These are phyloP conservation scores for Sarcophaga subvicina DNA, from an alignment of 2,888 invertebrate genomes.

Conservation along the genomic window DNA sequence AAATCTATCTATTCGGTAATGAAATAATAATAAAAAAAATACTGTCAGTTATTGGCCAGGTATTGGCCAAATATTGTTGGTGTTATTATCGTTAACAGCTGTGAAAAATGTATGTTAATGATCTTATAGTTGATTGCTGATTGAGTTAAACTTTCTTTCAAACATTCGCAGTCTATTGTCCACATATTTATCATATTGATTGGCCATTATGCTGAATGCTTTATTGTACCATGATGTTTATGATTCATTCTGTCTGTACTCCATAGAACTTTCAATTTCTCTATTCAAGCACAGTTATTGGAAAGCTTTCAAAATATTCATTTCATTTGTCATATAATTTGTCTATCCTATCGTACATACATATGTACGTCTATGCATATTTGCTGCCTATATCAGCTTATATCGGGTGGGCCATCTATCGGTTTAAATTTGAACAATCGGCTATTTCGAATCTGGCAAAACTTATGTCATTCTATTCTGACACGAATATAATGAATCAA, in stretches of 20 bases:
- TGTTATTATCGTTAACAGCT: neutral
- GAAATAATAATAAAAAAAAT: neutral
- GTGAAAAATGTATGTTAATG: constrained; percentile 26
- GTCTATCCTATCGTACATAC: neutral
- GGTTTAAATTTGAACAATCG: no score
- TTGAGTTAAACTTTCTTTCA: neutral
- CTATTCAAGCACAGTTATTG: neutral
- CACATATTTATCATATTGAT: neutral
- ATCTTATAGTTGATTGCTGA: constrained; percentile 5
- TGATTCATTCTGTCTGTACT: neutral
- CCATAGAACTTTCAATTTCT: constrained; percentile 52
- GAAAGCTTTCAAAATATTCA: neutral
- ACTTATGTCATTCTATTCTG: no score
- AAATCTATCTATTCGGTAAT: neutral
- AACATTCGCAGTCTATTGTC: neutral
- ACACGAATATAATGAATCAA: no score
- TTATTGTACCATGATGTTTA: constrained; percentile 6
- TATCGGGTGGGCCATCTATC: no score
- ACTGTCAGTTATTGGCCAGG: neutral
- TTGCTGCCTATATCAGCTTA: no score
- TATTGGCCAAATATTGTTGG: neutral
- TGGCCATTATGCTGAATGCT: constrained; percentile 13
- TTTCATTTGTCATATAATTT: neutral
- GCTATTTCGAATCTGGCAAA: no score
- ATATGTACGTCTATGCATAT: neutral